Evolutionary conservation across 2,888 invertebrate species (phyloP).

Genomic region (Napeogenes sylphis): DNA sequence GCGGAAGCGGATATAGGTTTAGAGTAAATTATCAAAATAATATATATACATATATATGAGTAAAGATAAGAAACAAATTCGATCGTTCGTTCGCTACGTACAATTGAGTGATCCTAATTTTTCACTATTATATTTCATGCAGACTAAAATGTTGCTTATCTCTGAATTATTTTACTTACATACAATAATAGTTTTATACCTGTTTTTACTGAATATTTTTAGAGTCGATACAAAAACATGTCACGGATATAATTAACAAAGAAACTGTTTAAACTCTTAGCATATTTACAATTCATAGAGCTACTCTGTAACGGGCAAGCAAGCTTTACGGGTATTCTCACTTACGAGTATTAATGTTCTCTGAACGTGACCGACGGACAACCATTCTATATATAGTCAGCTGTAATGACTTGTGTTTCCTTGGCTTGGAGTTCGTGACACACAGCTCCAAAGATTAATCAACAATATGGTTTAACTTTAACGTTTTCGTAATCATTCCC

Average conservation of each 20-base stretch:
- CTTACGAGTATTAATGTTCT: conserved; percentile 59
- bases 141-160: too few species aligned
- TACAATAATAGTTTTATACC: too few species aligned
- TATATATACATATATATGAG: background rate
- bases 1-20: conserved; percentile 9
- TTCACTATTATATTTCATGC: too few species aligned
- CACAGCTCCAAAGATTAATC: background rate
- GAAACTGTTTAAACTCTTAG: background rate
- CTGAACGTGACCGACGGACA: conserved; percentile 57
- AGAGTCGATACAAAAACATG: background rate
- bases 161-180: too few species aligned
- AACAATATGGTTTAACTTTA: background rate
- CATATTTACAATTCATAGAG: conserved; percentile 6
- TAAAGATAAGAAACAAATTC: too few species aligned
- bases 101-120: background rate
- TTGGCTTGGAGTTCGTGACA: conserved; percentile 28
- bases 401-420: conserved; percentile 58
- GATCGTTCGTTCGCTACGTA: background rate
- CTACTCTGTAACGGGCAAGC: background rate
- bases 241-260: background rate
- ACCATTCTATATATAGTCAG: conserved; percentile 52
- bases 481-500: too few species aligned
- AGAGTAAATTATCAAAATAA: background rate
- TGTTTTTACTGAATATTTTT: background rate
- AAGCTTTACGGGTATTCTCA: conserved; percentile 37